Conservation (phyloP, 2,888 invertebrate genomes). For the Brachylomia viminalis region DNA sequence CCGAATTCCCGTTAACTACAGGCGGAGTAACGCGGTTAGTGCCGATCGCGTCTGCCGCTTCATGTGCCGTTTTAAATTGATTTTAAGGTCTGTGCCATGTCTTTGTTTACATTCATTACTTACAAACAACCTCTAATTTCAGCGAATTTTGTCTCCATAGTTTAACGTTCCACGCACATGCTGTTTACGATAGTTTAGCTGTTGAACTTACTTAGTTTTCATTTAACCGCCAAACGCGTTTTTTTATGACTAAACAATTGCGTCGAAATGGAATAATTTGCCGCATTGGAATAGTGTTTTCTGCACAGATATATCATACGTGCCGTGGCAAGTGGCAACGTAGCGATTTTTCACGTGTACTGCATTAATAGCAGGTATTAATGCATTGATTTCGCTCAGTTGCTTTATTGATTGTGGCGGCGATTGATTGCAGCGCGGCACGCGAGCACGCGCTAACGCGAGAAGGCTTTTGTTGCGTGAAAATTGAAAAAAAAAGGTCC, state of each 20-base stretch:
- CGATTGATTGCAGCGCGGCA: slow-evolving; percentile 84
- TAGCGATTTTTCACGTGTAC: slow-evolving; percentile 75
- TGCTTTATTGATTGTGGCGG: slow-evolving; percentile 85
- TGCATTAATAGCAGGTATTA: slow-evolving; percentile 77
- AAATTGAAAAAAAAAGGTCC: slow-evolving; percentile 70
- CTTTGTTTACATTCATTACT: slow-evolving; percentile 56
- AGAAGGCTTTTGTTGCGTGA: slow-evolving; percentile 72
- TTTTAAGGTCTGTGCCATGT: slow-evolving; percentile 58
- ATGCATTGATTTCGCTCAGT: slow-evolving; percentile 87
- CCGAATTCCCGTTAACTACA: slow-evolving; percentile 85
- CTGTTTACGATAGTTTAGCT: slow-evolving; percentile 26
- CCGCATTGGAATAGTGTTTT: slow-evolving; percentile 53
- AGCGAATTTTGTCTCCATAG: slow-evolving; percentile 12
- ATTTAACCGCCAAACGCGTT: slow-evolving; percentile 19
- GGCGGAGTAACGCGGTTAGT: slow-evolving; percentile 75
- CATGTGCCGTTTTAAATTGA: slow-evolving; percentile 70
- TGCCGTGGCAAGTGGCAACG: slow-evolving; percentile 73
- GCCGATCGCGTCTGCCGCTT: slow-evolving; percentile 77
- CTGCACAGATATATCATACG: slow-evolving; percentile 56
- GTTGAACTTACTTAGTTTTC: slow-evolving; percentile 8
- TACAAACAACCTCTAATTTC: slow-evolving; percentile 11
- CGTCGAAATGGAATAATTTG: slow-evolving; percentile 48
- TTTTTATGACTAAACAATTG: slow-evolving; percentile 34
- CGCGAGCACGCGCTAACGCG: slow-evolving; percentile 77
- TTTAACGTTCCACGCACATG: slow-evolving; percentile 6